Evolutionary conservation across 1,140 invertebrate genomes (phyloP), one percentile per base, ranked within the genome.

Genomic region (Zophobas atratus): DNA sequence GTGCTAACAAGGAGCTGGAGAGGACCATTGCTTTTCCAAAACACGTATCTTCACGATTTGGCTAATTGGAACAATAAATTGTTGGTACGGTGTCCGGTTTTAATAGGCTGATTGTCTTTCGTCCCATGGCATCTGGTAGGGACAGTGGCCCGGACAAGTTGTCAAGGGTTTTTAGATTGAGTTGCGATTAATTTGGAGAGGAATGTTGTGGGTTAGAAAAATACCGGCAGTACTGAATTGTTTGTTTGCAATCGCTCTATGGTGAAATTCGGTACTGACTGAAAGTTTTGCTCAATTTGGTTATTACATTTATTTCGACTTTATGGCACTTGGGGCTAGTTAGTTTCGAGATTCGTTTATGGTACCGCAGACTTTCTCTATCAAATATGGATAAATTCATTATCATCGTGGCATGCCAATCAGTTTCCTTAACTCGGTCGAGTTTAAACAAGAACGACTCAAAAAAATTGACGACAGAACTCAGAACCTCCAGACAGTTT

Each of bases 11-110:
- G 76, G 76, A 70, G 75, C 78, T 70, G 71, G 55, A 43, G 75
- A 60, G 80, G 79, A 83, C 79, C 84, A 85, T 86, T 86, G 83
- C 77, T 81, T 84, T 84, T 84, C 83, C 85, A 83, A 86, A 86
- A 86, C 85, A 86, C 85, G 85, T 86, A 86, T 84, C 84, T 84
- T 85, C 85, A 83, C 85, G 85, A 86, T 86, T 86, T 86, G 83
- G 85, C 85, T 86, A 86, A 86, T 86, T 86, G 85, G 85, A 81
- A 85, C 85, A 85, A 86, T 86, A 86, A 86, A 86, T 86, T 85
- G 85, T 85, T 84, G 83, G 82, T 85, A 84, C 84, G 80, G 85
- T 86, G 84, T 84, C 85, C 85, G 79, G 79, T 83, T 84, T 86
- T 86, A 86, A 86, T 86, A 86, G 85, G 85, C 85, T 84, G 85